phyloP scores from a whole-genome alignment of 1,140 invertebrate species.

The Leucophenga varia region DNA sequence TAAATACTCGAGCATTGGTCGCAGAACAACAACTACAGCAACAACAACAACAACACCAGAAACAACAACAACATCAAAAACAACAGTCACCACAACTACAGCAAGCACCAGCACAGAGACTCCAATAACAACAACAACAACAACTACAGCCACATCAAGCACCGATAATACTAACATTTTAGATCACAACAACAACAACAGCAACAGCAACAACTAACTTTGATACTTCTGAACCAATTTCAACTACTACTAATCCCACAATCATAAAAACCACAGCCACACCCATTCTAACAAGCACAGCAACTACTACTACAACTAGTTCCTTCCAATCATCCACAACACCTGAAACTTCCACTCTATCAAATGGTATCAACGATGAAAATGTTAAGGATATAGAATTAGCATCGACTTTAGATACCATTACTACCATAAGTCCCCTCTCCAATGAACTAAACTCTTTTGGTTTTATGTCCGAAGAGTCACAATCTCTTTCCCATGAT shows the following conservation, averaged over 20 bases:
- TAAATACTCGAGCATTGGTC: constrained; percentile 51
- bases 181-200: constrained; percentile 28
- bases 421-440: constrained; percentile 16
- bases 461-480: constrained; percentile 5
- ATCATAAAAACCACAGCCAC: constrained; percentile 44
- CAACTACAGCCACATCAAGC: constrained; percentile 43
- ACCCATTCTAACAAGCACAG: constrained; percentile 49
- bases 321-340: constrained; percentile 23
- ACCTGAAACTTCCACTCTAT: constrained; percentile 16
- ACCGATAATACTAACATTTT: constrained; percentile 34
- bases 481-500: constrained; percentile 21
- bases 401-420: constrained; percentile 12
- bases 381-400: constrained; percentile 17
- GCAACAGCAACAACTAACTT: constrained; percentile 32
- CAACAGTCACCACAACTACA: constrained; percentile 38
- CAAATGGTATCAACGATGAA: constrained; percentile 17
- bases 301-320: constrained; percentile 34
- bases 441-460: constrained; percentile 12
- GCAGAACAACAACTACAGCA: constrained; percentile 37
- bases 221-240: constrained; percentile 49
- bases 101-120: constrained; percentile 29
- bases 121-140: constrained; percentile 40
- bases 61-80: constrained; percentile 34
- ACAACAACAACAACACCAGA: constrained; percentile 1
- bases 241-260: constrained; percentile 50